Conservation (phyloP, 2,113 vertebrate species). For the Elaphurus davidianus region DNA sequence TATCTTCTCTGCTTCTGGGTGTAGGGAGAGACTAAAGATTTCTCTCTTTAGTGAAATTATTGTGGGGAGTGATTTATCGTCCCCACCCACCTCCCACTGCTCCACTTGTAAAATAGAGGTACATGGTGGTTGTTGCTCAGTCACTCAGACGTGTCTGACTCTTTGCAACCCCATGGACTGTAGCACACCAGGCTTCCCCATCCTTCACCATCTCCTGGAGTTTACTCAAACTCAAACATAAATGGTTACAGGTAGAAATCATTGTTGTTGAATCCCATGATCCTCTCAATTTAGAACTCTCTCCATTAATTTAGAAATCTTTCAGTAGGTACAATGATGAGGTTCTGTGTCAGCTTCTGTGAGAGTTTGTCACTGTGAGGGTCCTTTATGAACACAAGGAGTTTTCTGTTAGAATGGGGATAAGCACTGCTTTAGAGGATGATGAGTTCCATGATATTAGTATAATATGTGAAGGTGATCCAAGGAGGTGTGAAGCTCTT, state of each 20-base stretch:
- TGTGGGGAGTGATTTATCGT: not conserved
- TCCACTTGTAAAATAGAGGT: too few species aligned
- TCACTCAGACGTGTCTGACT: rapidly evolving
- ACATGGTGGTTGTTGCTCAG: not conserved
- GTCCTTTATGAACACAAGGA: not conserved
- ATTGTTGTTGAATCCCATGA: not conserved
- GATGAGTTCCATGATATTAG: not conserved
- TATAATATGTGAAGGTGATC: not conserved
- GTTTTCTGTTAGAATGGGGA: not conserved
- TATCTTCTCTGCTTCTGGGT: not conserved
- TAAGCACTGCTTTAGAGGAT: not conserved
- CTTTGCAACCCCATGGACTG: not conserved
- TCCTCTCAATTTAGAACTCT: not conserved
- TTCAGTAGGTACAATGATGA: not conserved
- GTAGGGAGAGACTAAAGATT: not conserved
- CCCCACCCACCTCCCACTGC: not conserved
- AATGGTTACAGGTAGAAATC: not conserved
- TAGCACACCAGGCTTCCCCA: not conserved
- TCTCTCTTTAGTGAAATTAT: not conserved
- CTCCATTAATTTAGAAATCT: not conserved
- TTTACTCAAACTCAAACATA: not conserved
- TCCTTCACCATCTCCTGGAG: not conserved
- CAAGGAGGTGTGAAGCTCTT: not conserved
- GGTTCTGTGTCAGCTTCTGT: not conserved
- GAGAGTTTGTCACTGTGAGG: not conserved